Evolutionary conservation across 2,113 vertebrate species (phyloP).

Genomic region (Parus major): DNA sequence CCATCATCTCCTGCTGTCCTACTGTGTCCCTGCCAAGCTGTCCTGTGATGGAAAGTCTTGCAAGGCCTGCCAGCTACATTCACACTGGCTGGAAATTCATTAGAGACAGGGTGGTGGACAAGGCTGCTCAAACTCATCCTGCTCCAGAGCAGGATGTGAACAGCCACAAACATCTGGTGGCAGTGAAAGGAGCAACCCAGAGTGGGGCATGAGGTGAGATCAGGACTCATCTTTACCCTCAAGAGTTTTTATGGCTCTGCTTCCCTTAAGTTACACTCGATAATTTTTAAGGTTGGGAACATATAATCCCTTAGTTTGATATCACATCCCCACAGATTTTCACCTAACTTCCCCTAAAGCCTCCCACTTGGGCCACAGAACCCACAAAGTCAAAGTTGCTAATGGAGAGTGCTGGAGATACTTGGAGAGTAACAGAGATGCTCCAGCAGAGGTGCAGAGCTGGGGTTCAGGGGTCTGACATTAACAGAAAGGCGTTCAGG

Average conservation of each 20-base stretch:
- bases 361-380: not conserved
- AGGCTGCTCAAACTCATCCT: not conserved
- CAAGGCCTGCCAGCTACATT: slow-evolving; percentile 25
- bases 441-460: not conserved
- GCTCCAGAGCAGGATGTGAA: not conserved
- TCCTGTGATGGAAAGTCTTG: slow-evolving; percentile 2
- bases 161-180: not conserved
- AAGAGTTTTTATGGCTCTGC: not conserved
- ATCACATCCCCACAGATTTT: not conserved
- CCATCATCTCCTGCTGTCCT: not conserved
- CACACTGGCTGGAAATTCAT: slow-evolving; percentile 16
- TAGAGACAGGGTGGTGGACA: not conserved
- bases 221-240: not conserved
- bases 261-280: not conserved
- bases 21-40: not conserved
- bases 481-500: not conserved
- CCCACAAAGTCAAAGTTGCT: not conserved
- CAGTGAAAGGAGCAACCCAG: not conserved
- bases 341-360: not conserved
- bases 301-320: not conserved
- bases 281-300: not conserved
- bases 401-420: not conserved
- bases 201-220: not conserved
- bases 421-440: not conserved
- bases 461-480: not conserved